Conservation (phyloP, 2,797 vertebrate species). For the Acanthurus leucopareius region DNA sequence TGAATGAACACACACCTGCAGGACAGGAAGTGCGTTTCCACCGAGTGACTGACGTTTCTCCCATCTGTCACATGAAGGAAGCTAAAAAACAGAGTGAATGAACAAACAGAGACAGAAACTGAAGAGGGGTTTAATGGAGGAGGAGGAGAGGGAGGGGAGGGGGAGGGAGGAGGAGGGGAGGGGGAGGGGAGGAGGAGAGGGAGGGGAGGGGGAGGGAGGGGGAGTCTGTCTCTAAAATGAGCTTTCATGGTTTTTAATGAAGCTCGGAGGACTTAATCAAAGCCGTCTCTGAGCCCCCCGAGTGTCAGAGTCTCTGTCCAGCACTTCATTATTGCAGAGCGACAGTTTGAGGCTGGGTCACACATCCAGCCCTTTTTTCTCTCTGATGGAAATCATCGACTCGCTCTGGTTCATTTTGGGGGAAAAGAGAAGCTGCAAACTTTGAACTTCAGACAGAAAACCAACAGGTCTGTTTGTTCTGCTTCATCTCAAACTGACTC, state of each 20-base stretch:
- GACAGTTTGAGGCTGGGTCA: constrained; percentile 50
- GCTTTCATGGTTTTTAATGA: constrained; percentile 66
- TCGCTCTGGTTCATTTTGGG: not conserved
- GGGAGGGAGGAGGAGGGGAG: not conserved
- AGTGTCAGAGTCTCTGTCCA: constrained; percentile 53
- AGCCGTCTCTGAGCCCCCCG: constrained; percentile 53
- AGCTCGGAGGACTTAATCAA: constrained; percentile 66
- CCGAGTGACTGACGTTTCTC: no score
- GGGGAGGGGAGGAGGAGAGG: not conserved
- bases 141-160: not conserved
- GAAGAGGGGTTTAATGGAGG: no score
- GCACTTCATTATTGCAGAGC: constrained; percentile 51
- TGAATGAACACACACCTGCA: no score
- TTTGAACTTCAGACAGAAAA: no score
- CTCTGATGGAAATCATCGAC: constrained; percentile 26
- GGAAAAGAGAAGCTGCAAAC: not conserved
- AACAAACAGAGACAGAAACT: not conserved
- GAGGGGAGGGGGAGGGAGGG: not conserved
- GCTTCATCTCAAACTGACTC: no score
- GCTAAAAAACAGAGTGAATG: no score
- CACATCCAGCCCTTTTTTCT: constrained; percentile 1
- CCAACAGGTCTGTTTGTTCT: no score
- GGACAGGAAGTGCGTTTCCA: no score
- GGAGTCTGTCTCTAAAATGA: constrained; percentile 56
- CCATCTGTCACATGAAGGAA: no score